These are phyloP conservation scores for Frankliniella intonsa DNA, from an alignment of 2,888 invertebrate genomes.

Conservation along the genomic window DNA sequence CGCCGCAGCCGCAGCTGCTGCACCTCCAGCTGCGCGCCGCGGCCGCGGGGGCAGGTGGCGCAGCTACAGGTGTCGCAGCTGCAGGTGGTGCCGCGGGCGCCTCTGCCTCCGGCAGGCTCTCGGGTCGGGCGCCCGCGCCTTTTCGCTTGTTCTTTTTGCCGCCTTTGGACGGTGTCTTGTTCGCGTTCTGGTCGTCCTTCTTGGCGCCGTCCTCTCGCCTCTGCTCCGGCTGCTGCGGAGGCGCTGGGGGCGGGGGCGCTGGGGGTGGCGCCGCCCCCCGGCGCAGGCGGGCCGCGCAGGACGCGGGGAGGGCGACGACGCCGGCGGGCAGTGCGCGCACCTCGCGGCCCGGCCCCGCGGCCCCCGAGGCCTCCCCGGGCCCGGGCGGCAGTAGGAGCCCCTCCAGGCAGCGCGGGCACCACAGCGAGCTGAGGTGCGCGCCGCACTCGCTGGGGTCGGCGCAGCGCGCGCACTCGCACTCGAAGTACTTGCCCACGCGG, in stretches of 20 bases:
- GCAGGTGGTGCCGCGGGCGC: too few relatives aligned
- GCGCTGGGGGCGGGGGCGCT: too few relatives aligned
- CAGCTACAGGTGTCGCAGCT: neutral
- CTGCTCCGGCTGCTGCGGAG: too few relatives aligned
- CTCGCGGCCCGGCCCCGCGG: neutral
- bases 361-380: neutral
- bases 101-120: too few relatives aligned
- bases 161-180: too few relatives aligned
- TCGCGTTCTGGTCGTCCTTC: too few relatives aligned
- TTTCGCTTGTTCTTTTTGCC: too few relatives aligned
- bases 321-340: neutral
- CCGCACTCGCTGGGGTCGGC: constrained; percentile 74
- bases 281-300: neutral
- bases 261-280: neutral
- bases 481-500: constrained; percentile 70
- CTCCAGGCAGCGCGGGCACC: constrained; percentile 72
- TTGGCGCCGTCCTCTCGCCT: too few relatives aligned
- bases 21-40: neutral
- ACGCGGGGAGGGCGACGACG: neutral
- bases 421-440: constrained; percentile 72
- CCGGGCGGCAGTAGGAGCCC: constrained; percentile 37
- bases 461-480: constrained; percentile 70
- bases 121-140: too few relatives aligned
- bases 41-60: neutral
- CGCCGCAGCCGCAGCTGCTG: neutral